Evolutionary conservation across 2,888 invertebrate genomes (phyloP).

Genomic region (Brassicogethes aeneus): DNA sequence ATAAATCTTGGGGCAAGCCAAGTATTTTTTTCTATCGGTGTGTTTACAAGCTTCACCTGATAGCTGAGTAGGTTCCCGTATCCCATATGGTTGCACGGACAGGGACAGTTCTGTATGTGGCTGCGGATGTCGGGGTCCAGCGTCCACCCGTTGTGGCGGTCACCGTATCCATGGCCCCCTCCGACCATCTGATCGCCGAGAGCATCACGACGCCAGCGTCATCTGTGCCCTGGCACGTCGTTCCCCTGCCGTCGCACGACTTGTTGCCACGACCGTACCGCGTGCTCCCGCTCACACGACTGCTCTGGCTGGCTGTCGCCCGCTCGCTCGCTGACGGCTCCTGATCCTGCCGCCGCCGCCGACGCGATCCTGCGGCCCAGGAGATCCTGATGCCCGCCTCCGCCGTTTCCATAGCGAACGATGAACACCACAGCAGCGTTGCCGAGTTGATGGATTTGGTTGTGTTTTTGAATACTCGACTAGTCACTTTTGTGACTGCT

Average conservation of each 20-base stretch:
- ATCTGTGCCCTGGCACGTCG: too few species aligned
- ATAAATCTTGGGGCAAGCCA: slow-evolving; percentile 6
- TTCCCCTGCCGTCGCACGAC: not conserved
- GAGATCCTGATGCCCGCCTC: not conserved
- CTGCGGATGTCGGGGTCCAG: slow-evolving; percentile 77
- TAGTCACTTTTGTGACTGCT: too few species aligned
- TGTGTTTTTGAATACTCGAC: too few species aligned
- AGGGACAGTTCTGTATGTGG: slow-evolving; percentile 83
- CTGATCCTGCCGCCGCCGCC: slow-evolving; percentile 10
- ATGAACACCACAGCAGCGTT: too few species aligned
- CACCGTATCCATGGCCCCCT: slow-evolving; percentile 41
- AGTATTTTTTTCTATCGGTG: not conserved
- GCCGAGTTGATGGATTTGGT: too few species aligned
- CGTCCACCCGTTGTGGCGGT: slow-evolving; percentile 22
- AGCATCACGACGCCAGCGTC: slow-evolving; percentile 39
- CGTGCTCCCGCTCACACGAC: slow-evolving; percentile 41
- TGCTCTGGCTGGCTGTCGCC: slow-evolving; percentile 15
- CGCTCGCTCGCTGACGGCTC: slow-evolving; percentile 7
- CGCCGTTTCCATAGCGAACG: too few species aligned
- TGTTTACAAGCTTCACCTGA: slow-evolving; percentile 49
- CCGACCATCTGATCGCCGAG: slow-evolving; percentile 38
- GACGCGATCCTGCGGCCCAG: too few species aligned
- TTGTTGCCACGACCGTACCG: slow-evolving; percentile 31
- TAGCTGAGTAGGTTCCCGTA: slow-evolving; percentile 89
- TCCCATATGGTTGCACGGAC: slow-evolving; percentile 90